phyloP scores from a whole-genome alignment of 2,797 vertebrate species.

The Rhadinocentrus ornatus region DNA sequence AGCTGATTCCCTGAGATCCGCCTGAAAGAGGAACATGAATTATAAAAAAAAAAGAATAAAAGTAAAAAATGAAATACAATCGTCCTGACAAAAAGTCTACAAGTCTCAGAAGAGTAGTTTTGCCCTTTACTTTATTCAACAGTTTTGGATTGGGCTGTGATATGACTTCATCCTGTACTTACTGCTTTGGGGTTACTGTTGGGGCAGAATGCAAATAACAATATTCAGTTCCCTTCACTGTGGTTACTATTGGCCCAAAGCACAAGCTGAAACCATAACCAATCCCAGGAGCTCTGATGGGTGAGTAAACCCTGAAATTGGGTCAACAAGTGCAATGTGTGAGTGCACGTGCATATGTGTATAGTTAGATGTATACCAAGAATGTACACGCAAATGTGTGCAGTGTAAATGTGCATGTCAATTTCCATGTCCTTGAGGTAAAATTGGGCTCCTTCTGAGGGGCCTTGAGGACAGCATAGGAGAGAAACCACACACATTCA shows the following conservation, averaged over 20 bases:
- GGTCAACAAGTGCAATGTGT: conserved; percentile 63
- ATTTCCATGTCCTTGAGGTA: conserved; percentile 76
- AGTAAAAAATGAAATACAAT: conserved; percentile 46
- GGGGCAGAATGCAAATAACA: conserved; percentile 73
- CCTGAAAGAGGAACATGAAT: conserved; percentile 74
- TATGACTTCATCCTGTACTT: conserved; percentile 66
- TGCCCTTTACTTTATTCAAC: conserved; percentile 45
- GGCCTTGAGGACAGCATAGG: conserved; percentile 72
- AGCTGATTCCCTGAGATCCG: conserved; percentile 96
- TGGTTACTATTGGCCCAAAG: conserved; percentile 66
- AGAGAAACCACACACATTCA: conserved; percentile 80
- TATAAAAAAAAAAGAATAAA: conserved; percentile 22
- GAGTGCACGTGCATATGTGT: conserved; percentile 30
- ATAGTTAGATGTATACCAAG: conserved; percentile 34
- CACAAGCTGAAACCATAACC: conserved; percentile 63
- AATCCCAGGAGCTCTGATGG: conserved; percentile 58
- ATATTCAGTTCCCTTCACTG: conserved; percentile 62
- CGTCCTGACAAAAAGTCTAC: conserved; percentile 23
- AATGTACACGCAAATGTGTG: conserved; percentile 33
- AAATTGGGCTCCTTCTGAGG: conserved; percentile 63
- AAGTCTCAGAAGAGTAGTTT: conserved; percentile 52
- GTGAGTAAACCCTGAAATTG: conserved; percentile 64
- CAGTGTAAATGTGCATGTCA: conserved; percentile 34
- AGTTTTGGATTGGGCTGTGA: conserved; percentile 53
- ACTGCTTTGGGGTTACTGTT: conserved; percentile 61